These are phyloP conservation scores for Gobius niger DNA, from an alignment of 2,113 vertebrate species.

Conservation along the genomic window DNA sequence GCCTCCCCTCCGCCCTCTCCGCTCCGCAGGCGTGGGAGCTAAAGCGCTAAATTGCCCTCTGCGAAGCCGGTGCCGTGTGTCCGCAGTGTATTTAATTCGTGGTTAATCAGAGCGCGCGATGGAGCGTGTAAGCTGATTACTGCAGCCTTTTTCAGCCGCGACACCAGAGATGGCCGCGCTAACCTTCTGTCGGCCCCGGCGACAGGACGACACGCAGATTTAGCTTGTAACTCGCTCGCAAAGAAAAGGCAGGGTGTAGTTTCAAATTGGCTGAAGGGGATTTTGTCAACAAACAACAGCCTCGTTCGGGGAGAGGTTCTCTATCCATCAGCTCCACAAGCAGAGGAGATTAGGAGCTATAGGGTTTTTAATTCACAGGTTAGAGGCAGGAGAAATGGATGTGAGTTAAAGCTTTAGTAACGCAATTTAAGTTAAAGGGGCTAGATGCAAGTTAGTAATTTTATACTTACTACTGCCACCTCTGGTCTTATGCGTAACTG, in stretches of 20 bases:
- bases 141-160: slow-evolving; percentile 54
- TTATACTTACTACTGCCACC: too few relatives aligned
- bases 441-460: too few relatives aligned
- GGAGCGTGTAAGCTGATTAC: slow-evolving; percentile 68
- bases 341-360: too few relatives aligned
- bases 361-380: too few relatives aligned
- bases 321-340: too few relatives aligned
- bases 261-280: too few relatives aligned
- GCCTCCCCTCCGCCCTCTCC: slow-evolving; percentile 48
- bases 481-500: too few relatives aligned
- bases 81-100: slow-evolving; percentile 68
- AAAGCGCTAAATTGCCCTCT: slow-evolving; percentile 73
- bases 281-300: too few relatives aligned
- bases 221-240: slow-evolving; percentile 17
- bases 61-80: slow-evolving; percentile 54
- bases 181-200: slow-evolving; percentile 34
- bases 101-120: slow-evolving; percentile 65
- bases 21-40: slow-evolving; percentile 52
- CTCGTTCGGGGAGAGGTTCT: too few relatives aligned
- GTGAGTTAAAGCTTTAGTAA: too few relatives aligned
- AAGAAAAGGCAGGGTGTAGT: not conserved
- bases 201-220: slow-evolving; percentile 23
- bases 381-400: too few relatives aligned
- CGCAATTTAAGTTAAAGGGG: too few relatives aligned
- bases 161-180: slow-evolving; percentile 55